Base-by-base conservation (phyloP, 2,888 invertebrate species). In the Seira sanloemensis region DNA sequence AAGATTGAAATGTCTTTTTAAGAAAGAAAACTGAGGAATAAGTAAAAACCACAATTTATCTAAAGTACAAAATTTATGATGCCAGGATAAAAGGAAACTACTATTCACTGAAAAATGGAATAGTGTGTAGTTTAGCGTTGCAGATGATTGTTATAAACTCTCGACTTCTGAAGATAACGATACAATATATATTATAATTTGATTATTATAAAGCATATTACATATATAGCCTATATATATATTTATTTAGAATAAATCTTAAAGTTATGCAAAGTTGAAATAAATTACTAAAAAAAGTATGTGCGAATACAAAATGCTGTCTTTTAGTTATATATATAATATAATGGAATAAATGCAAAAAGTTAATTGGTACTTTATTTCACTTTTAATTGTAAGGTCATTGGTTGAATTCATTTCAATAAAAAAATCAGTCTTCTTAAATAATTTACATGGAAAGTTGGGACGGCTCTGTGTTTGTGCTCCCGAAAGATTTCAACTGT, bases 41-140 rank as follows among this genome's bases (percentile, higher is more conserved):
- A 37, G 68, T 71, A 74, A 88, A n/a, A 89, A 87, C 88, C 87
- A 89, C 88, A 87, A 88, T 86, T 78, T 88, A 87, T 88, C 86
- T 84, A 89, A 88, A 89, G 89, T 89, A 89, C 89, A 89, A 89
- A 89, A 88, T 87, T 89, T 79, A 86, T 87, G 88, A 89, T 89
- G 89, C 89, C 89, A 89, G 89, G 86, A 82, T 85, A 68, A 74
- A 75, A 67, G n/a, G 16, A 67, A 67, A 67, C 37, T 37, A 37
- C 37, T 37, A 54, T 72, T 73, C 73, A 73, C 73, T 73, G 73
- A 73, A 73, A 54, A 58, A 37, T 7, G 69, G 37, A 68, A 9
- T 68, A 23, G 69, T 27, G 26, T 69, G 19, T 69, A 69, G 69
- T 26, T 12, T 69, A 69, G 12, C 12, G 37, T 12, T 37, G 37